Evolutionary conservation across 1,140 invertebrate genomes (phyloP).

Genomic region (Lordiphosa collinella): DNA sequence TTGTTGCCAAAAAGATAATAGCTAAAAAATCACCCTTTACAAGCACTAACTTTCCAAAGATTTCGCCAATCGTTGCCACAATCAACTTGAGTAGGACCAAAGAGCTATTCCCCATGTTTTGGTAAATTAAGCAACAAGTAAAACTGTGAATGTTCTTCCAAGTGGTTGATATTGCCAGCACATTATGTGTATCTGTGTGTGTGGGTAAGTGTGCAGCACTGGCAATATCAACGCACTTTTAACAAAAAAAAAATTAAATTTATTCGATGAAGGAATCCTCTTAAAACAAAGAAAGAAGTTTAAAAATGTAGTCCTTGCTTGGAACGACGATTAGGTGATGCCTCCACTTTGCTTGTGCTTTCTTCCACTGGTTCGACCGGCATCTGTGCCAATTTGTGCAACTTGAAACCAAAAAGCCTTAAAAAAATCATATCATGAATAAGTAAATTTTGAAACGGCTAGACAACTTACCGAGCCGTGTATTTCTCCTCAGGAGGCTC

Average conservation of each 20-base stretch:
- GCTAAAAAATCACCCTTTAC: too few relatives aligned
- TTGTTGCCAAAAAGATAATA: too few relatives aligned
- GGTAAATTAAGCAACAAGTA: neutral
- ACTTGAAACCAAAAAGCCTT: slow-evolving; percentile 32
- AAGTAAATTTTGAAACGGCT: neutral
- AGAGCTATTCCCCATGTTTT: too few relatives aligned
- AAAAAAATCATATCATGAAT: neutral
- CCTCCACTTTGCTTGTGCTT: neutral
- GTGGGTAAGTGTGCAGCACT: neutral
- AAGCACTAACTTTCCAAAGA: too few relatives aligned
- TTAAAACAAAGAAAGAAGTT: too few relatives aligned
- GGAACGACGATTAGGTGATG: neutral
- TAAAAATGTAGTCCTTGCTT: neutral
- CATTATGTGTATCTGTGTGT: neutral
- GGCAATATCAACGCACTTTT: slow-evolving; percentile 28
- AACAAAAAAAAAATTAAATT: neutral
- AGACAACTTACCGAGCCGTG: slow-evolving; percentile 17
- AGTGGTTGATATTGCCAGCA: slow-evolving; percentile 22
- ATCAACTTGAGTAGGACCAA: too few relatives aligned
- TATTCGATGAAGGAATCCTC: neutral
- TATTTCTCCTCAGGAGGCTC: slow-evolving; percentile 16
- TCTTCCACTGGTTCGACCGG: neutral
- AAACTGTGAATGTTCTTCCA: neutral
- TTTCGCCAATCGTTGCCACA: too few relatives aligned
- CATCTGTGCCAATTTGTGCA: slow-evolving; percentile 9